Percentiles rank a stretch among this genome's conserved stretches.
Conservation (phyloP, 2,113 vertebrate genomes). For the Synodontis membranacea region DNA sequence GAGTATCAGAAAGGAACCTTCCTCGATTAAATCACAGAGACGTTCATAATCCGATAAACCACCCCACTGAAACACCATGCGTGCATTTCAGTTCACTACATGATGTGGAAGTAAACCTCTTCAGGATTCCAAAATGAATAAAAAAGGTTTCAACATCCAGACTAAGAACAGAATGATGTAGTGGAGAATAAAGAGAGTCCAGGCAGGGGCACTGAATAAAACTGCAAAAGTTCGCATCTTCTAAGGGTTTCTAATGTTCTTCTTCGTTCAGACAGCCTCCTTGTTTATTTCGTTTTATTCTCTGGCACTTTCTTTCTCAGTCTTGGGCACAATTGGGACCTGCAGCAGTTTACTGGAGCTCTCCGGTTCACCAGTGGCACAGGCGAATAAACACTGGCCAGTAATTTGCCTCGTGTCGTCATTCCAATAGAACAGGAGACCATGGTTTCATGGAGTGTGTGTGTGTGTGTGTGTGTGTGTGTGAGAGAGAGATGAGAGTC, state of each 20-base stretch:
- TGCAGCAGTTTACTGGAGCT: conserved; percentile 38
- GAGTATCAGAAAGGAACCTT: no score
- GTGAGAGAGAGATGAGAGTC: not conserved
- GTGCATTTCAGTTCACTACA: not conserved
- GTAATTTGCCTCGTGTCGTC: conserved; percentile 47
- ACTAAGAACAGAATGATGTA: not conserved
- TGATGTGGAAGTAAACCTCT: not conserved
- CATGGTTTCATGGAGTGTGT: not conserved
- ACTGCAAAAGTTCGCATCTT: not conserved
- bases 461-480: not conserved
- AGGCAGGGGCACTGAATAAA: not conserved
- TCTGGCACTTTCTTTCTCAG: not conserved
- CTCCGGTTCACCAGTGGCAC: conserved; percentile 7
- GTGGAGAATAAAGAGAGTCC: not conserved
- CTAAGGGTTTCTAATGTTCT: not conserved
- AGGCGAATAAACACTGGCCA: conserved; percentile 30
- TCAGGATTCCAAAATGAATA: not conserved
- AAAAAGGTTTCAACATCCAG: not conserved
- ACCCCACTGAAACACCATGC: no score
- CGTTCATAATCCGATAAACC: no score
- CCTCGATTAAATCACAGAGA: no score
- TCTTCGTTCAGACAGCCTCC: not conserved
- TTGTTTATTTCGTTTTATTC: not conserved
- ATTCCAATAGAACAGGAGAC: not conserved
- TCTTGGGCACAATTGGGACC: conserved; percentile 14